Evolutionary conservation across 2,888 invertebrate species (phyloP), one percentile per base, ranked within the genome.

Genomic region (Ametastegia equiseti): DNA sequence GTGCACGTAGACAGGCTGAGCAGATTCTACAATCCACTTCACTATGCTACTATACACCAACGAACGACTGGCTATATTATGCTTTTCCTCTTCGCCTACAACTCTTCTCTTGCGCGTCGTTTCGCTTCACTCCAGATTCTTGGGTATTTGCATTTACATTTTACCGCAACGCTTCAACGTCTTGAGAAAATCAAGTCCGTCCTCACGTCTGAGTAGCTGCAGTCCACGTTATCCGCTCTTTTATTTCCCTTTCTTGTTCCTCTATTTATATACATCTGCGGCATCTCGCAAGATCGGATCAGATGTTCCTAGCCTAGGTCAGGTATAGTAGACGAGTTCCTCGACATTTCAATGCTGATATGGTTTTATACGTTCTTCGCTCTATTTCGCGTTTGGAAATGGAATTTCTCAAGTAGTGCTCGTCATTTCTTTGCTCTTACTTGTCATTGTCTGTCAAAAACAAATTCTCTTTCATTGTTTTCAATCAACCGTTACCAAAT

Each of bases 1-100:
- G 81, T 83, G 83, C 83, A 84, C 83, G 83, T 81, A 75, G 75
- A 45, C 78, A 78, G 78, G 57, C 78, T 27, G 63, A 50, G 54
- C 73, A 60, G 63, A 63, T 60, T 78, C 63, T 78, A 57, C 78
- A 63, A 39, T 78, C 42, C n/a, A 54, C 13, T 60, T 57, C 39
- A 75, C 23, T 54, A 54, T 75, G 19, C 23, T 23, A 23, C 23
- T 67, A 54, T 75, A 54, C 13, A 15, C 54, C 54, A 15, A 54
- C 30, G 19, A 27, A 45, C 30, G 11, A 36, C 78, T 42, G 19
- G 78, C 54, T 75, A 54, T 54, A 54, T 78, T 39, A 63, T 78
- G 63, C 78, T 54, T 60, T 27, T 23, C 78, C 63, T 78, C 78
- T 39, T 54, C 78, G 60, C 63, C 78, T 60, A 30, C n/a, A n/a